phyloP scores from a whole-genome alignment of 2,113 vertebrate genomes.

The Catharus minimus region DNA sequence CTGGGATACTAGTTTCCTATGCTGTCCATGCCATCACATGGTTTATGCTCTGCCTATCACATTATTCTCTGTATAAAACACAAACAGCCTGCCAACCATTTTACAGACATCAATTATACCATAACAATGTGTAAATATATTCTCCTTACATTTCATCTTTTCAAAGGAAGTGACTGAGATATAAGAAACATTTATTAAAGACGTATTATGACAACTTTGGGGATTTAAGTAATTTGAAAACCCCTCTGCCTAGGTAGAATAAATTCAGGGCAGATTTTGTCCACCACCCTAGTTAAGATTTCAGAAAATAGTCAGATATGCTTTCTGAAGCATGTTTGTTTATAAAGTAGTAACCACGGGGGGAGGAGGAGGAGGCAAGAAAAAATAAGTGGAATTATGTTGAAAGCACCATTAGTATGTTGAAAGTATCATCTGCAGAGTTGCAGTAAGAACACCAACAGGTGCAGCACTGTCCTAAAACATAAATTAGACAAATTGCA shows the following conservation, averaged over 20 bases:
- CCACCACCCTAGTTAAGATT: background rate
- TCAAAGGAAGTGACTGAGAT: background rate
- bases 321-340: background rate
- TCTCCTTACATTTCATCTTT: background rate
- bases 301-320: background rate
- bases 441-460: background rate
- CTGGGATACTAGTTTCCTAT: background rate
- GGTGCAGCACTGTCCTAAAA: background rate
- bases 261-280: background rate
- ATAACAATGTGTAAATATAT: background rate
- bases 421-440: background rate
- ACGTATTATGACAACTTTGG: background rate
- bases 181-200: background rate
- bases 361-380: background rate
- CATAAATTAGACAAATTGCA: background rate
- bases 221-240: background rate
- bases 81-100: background rate
- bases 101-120: background rate
- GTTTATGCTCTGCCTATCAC: background rate
- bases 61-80: background rate
- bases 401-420: background rate
- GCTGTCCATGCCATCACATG: accelerated
- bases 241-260: background rate
- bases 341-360: background rate
- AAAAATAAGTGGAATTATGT: background rate